A percentile compares a stretch with the other conserved stretches of the same genome.
These are phyloP conservation scores for Lepus timidus DNA, from an alignment of 2,113 vertebrate species.

Conservation along the genomic window DNA sequence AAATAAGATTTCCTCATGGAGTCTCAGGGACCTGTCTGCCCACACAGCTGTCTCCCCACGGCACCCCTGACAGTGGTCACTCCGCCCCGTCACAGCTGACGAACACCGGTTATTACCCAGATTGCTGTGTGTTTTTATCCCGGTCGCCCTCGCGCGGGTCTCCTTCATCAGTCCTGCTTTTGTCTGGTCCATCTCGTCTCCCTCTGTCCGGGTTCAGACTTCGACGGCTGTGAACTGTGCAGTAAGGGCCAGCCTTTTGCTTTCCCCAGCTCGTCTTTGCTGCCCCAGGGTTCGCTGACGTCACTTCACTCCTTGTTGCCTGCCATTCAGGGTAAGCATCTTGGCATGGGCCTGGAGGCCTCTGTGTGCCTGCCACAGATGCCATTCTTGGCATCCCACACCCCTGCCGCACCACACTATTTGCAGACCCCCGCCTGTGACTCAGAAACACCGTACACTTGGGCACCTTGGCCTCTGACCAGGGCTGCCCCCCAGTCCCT, in stretches of 20 bases:
- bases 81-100: not conserved
- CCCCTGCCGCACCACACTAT: not conserved
- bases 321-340: not conserved
- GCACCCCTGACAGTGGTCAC: not conserved
- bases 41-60: fast-evolving
- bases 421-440: fast-evolving
- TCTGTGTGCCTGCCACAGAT: not conserved
- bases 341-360: not conserved
- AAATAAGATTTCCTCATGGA: not conserved
- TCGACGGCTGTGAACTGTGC: not conserved
- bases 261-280: no score
- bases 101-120: not conserved
- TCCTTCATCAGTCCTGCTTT: not conserved
- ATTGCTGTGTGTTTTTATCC: not conserved
- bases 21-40: not conserved
- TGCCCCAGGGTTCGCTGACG: not conserved
- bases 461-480: not conserved
- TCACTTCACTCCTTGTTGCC: not conserved
- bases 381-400: not conserved
- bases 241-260: fast-evolving
- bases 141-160: not conserved
- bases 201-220: not conserved
- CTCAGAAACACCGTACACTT: not conserved
- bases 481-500: not conserved
- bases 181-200: not conserved